Evolutionary conservation across 1,140 invertebrate species (phyloP).

Genomic region (Paralvinella palmiformis): DNA sequence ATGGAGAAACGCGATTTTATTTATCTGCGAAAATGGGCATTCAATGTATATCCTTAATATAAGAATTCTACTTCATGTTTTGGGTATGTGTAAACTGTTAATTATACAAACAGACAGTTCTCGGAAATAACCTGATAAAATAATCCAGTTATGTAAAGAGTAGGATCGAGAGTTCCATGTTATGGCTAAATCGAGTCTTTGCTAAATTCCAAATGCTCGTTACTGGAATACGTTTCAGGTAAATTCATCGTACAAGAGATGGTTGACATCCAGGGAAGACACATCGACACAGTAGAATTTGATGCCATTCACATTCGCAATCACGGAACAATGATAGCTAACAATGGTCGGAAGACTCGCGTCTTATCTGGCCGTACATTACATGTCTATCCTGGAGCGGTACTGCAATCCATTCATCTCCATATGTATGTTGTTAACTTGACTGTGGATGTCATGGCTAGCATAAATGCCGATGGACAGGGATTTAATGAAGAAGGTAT

Average conservation of each 20-base stretch:
- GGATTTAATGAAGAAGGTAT: slow-evolving; percentile 30
- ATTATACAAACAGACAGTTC: too few relatives aligned
- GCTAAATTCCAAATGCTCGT: too few relatives aligned
- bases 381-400: slow-evolving; percentile 26
- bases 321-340: slow-evolving; percentile 27
- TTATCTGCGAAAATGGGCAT: too few relatives aligned
- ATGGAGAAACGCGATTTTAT: too few relatives aligned
- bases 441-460: slow-evolving; percentile 31
- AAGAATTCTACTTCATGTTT: too few relatives aligned
- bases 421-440: slow-evolving; percentile 23
- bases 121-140: too few relatives aligned
- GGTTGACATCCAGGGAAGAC: slow-evolving; percentile 27
- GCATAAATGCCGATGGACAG: slow-evolving; percentile 25
- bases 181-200: too few relatives aligned
- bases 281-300: slow-evolving; percentile 29
- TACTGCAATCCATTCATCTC: slow-evolving; percentile 23
- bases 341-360: slow-evolving; percentile 26
- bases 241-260: slow-evolving; percentile 30
- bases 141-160: too few relatives aligned
- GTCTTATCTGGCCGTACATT: slow-evolving; percentile 23
- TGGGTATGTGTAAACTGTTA: too few relatives aligned
- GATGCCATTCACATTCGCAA: slow-evolving; percentile 33
- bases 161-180: too few relatives aligned
- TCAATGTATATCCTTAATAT: too few relatives aligned
- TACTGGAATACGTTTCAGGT: too few relatives aligned